A percentile compares a stretch with the other conserved stretches of the same genome.
Conservation (phyloP, 2,797 vertebrate genomes). For the Loriculus beryllinus region DNA sequence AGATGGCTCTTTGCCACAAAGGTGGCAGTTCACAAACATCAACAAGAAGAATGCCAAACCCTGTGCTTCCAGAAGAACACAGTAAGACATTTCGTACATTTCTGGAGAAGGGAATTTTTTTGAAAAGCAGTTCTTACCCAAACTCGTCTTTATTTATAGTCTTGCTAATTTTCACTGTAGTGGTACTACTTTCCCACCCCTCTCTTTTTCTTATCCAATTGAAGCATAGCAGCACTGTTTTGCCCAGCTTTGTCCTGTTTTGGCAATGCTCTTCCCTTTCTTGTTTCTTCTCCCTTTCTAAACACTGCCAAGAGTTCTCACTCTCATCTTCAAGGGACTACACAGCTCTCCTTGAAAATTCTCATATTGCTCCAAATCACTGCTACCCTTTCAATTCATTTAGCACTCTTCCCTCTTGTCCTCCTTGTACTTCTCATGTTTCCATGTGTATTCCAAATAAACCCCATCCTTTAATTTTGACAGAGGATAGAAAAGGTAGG, state of each 20-base stretch:
- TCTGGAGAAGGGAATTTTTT: not conserved
- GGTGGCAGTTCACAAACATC: not conserved
- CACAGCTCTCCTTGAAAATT: not conserved
- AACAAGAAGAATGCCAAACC: rapidly evolving
- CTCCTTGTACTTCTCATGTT: not conserved
- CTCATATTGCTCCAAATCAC: not conserved
- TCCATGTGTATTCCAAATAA: not conserved
- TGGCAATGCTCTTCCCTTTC: not conserved
- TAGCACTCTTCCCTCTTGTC: not conserved
- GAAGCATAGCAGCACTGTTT: not conserved
- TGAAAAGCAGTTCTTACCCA: not conserved
- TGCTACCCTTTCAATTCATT: not conserved
- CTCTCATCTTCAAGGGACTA: not conserved
- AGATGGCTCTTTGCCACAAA: not conserved
- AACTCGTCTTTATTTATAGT: not conserved
- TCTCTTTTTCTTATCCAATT: not conserved
- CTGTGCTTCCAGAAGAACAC: not conserved
- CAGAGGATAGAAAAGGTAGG: too few relatives aligned
- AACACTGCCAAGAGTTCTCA: not conserved
- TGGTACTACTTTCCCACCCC: not conserved
- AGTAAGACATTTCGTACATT: not conserved
- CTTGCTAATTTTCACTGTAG: not conserved
- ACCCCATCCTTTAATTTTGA: too few relatives aligned
- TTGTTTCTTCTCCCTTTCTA: not conserved
- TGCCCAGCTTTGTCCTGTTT: not conserved